Evolutionary conservation across 2,113 vertebrate species (phyloP).

Genomic region (Machaerirhynchus nigripectus): DNA sequence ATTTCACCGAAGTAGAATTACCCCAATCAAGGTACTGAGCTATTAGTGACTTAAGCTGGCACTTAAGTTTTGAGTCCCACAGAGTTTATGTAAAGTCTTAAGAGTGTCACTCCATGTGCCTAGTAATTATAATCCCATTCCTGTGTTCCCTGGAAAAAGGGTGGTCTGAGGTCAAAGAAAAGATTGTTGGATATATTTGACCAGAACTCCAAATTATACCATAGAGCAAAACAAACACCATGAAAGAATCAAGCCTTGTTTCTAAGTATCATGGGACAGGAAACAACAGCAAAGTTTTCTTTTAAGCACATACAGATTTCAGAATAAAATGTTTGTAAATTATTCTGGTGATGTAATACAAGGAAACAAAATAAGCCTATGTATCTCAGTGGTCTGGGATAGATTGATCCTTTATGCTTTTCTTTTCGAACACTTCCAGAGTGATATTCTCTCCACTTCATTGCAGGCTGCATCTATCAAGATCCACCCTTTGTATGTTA

Average conservation of each 20-base stretch:
- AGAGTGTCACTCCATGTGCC: neutral
- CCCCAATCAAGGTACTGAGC: neutral
- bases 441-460: neutral
- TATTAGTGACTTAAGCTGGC: neutral
- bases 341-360: neutral
- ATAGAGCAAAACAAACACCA: neutral
- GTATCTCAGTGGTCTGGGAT: neutral
- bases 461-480: constrained; percentile 85
- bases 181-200: constrained; percentile 5
- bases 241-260: neutral
- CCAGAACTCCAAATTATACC: constrained; percentile 28
- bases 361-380: neutral
- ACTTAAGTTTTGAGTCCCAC: neutral
- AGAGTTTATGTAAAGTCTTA: neutral
- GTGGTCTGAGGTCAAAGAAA: neutral
- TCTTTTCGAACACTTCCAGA: neutral
- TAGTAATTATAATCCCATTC: constrained; percentile 9
- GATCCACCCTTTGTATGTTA: constrained; percentile 91
- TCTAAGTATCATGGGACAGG: neutral
- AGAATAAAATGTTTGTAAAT: neutral
- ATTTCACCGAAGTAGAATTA: neutral
- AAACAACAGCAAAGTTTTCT: neutral
- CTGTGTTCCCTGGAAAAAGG: neutral
- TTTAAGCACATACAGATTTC: neutral
- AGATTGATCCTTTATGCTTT: neutral